Evolutionary conservation across 2,888 invertebrate species (phyloP), one percentile per base, ranked within the genome.

Genomic region (Frankliniella intonsa): DNA sequence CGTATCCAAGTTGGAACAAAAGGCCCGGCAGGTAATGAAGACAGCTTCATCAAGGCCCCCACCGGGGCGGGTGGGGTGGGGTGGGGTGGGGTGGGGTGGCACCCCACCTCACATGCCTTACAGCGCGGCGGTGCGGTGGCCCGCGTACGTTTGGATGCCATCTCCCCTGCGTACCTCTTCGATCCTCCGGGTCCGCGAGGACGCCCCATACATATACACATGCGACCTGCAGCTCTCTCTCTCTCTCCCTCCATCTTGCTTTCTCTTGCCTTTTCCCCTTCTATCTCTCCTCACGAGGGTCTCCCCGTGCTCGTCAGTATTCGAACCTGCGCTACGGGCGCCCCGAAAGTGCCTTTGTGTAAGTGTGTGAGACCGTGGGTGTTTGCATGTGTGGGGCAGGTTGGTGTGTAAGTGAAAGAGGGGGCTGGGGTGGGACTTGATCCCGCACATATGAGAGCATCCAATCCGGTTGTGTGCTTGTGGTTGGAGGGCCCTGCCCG

Each of bases 1-100:
- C 62, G 62, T 62, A 62, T 62, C 62, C 62, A 62, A 62, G 62
- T 62, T 62, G 62, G 62, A n/a, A 62, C 62, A 62, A 62, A 62
- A 62, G 62, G 62, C 11, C 17, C 19, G 62, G 62, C 62, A 62
- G 62, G 62, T 62, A 62, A 62, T 62, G 62, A 62, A 62, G 62
- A 62, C 62, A 62, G 62, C 62, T 62, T 62, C 62, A 62, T 62
- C 62, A 62, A 5, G 62, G 62, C 62, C 62, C 19, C 11, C 62
- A 62, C 17, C 55, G 55, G 55, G 55, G 55, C 55, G 55, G 17
- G 62, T 7, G 62, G 62, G 62, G 62, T n/a, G n/a, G 62, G 17
- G 62, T 17, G 62, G 14, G n/a, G 62, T 17, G 62, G 17, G 62
- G 62, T 17, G 62, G 55, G 55, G 55, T 55, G 14, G 5, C 55